Conservation (phyloP, 2,113 vertebrate species). For the Pogona vitticeps region DNA sequence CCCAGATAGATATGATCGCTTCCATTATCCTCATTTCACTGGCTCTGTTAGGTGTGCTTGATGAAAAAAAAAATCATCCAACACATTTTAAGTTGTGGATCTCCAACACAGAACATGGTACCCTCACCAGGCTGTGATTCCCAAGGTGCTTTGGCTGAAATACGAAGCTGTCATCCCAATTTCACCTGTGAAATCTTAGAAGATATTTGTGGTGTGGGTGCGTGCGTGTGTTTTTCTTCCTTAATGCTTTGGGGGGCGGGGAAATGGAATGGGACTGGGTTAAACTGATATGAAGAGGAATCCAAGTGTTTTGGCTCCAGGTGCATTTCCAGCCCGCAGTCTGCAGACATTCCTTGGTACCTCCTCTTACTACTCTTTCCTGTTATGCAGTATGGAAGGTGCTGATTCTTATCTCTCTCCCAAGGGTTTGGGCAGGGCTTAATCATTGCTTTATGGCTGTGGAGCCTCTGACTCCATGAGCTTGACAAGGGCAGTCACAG, state of each 20-base stretch:
- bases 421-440: background rate
- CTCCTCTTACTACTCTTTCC: background rate
- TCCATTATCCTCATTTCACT: too few relatives aligned
- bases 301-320: background rate
- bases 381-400: background rate
- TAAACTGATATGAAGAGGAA: background rate
- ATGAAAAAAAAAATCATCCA: background rate
- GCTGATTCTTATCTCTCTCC: background rate
- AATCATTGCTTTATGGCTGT: background rate
- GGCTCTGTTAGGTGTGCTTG: too few relatives aligned
- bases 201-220: too few relatives aligned
- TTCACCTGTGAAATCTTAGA: background rate
- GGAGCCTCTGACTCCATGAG: background rate
- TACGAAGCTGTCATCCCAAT: background rate
- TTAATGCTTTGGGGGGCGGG: background rate
- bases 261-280: too few relatives aligned
- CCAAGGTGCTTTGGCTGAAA: background rate
- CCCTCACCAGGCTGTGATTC: background rate
- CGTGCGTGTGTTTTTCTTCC: background rate
- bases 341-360: background rate
- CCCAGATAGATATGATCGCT: too few relatives aligned
- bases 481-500: background rate
- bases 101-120: background rate
- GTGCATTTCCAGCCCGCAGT: background rate
- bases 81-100: too few relatives aligned